These are phyloP conservation scores for Metridium senile DNA, from an alignment of 92 coral and sea anemone genomes.

Conservation along the genomic window DNA sequence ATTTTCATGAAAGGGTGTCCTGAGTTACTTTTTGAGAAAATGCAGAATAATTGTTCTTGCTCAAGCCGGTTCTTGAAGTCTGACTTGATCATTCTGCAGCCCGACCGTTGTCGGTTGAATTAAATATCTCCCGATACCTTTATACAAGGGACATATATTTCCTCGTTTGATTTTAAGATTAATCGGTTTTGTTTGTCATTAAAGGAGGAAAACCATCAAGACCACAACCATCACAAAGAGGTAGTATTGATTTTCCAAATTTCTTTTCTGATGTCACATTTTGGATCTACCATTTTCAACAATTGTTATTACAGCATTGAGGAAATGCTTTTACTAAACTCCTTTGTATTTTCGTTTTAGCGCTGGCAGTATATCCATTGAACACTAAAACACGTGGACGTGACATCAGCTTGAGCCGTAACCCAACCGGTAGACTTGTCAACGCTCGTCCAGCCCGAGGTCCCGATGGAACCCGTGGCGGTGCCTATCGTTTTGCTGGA, in stretches of 20 bases:
- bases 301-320: too few species aligned
- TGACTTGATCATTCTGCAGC: too few species aligned
- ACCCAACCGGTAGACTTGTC: neutral
- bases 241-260: neutral
- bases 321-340: neutral
- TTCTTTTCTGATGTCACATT: too few species aligned
- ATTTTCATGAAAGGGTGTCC: too few species aligned
- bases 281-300: neutral
- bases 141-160: too few species aligned
- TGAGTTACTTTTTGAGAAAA: too few species aligned
- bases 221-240: constrained; percentile 4
- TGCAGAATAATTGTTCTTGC: too few species aligned
- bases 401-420: neutral
- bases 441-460: constrained; percentile 31
- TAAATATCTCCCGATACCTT: too few species aligned
- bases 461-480: constrained; percentile 56
- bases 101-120: too few species aligned
- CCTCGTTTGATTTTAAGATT: too few species aligned
- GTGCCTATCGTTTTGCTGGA: constrained; percentile 64
- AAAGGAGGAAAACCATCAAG: neutral
- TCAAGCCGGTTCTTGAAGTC: too few species aligned
- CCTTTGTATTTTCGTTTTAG: neutral
- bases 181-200: neutral
- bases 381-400: constrained; percentile 47
- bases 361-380: constrained; percentile 62